These are phyloP conservation scores for Hippoglossus hippoglossus DNA, from an alignment of 2,797 vertebrate genomes.

Conservation along the genomic window DNA sequence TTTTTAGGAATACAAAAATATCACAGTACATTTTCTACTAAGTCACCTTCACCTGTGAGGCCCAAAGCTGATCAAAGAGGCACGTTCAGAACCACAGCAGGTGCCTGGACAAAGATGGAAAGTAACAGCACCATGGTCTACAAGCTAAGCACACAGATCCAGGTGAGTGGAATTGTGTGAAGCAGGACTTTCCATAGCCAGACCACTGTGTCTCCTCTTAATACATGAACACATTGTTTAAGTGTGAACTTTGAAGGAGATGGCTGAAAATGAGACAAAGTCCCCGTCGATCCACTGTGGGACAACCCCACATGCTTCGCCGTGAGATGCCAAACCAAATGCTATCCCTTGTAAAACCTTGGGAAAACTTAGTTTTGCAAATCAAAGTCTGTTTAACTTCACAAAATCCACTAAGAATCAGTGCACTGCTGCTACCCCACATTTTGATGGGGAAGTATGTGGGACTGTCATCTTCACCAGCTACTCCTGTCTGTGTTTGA, in stretches of 20 bases:
- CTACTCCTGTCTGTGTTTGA: background rate
- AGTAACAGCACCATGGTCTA: slow-evolving; percentile 64
- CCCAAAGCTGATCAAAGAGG: slow-evolving; percentile 67
- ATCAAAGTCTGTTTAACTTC: background rate
- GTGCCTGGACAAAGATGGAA: slow-evolving; percentile 63
- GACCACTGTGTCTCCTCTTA: slow-evolving; percentile 7
- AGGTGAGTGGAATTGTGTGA: background rate
- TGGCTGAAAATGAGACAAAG: slow-evolving; percentile 6
- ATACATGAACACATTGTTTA: background rate
- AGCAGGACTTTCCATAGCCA: slow-evolving; percentile 10
- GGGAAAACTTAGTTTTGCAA: background rate
- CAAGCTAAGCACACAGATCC: slow-evolving; percentile 20
- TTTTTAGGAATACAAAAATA: slow-evolving; percentile 89
- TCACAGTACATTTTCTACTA: slow-evolving; percentile 88
- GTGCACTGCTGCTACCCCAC: background rate
- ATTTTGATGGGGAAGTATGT: background rate
- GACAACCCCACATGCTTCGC: background rate
- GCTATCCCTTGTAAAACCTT: background rate
- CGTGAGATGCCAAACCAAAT: background rate
- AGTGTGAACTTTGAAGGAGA: background rate
- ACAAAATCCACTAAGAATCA: background rate
- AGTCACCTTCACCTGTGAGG: slow-evolving; percentile 76
- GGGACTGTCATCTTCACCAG: background rate
- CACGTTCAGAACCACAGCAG: slow-evolving; percentile 70
- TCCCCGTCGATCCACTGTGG: background rate